Percentiles rank a stretch among this genome's conserved stretches.
These are phyloP conservation scores for Myotis vivesi DNA, from an alignment of 2,797 vertebrate species.

Conservation along the genomic window DNA sequence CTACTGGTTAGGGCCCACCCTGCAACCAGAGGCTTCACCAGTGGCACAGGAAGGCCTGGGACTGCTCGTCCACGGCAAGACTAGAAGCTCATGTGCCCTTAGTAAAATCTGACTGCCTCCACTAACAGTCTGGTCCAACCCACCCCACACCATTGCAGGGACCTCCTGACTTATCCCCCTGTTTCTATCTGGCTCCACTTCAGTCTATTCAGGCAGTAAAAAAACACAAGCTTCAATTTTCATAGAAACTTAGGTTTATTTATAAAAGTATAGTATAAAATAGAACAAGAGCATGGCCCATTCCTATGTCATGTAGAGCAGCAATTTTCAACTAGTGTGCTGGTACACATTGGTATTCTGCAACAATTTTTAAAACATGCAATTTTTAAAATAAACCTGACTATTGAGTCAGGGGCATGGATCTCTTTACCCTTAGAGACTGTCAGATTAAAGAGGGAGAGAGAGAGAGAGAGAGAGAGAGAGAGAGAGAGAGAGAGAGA, in stretches of 20 bases:
- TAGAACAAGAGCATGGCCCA: neutral
- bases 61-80: neutral
- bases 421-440: neutral
- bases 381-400: neutral
- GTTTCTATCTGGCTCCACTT: too few relatives aligned
- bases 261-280: too few relatives aligned
- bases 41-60: rapidly evolving
- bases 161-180: too few relatives aligned
- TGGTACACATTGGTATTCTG: neutral
- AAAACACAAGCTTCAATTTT: too few relatives aligned
- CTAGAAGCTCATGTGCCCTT: neutral
- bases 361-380: neutral
- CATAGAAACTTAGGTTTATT: too few relatives aligned
- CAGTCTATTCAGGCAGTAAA: too few relatives aligned
- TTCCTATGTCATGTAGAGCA: neutral
- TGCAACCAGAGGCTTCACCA: neutral
- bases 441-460: neutral
- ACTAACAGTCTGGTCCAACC: too few relatives aligned
- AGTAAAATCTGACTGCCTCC: too few relatives aligned
- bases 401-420: neutral
- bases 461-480: too few relatives aligned
- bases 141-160: too few relatives aligned
- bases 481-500: neutral
- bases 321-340: neutral
- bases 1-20: neutral